phyloP scores from a whole-genome alignment of 2,797 vertebrate genomes.

The Acropternis orthonyx region DNA sequence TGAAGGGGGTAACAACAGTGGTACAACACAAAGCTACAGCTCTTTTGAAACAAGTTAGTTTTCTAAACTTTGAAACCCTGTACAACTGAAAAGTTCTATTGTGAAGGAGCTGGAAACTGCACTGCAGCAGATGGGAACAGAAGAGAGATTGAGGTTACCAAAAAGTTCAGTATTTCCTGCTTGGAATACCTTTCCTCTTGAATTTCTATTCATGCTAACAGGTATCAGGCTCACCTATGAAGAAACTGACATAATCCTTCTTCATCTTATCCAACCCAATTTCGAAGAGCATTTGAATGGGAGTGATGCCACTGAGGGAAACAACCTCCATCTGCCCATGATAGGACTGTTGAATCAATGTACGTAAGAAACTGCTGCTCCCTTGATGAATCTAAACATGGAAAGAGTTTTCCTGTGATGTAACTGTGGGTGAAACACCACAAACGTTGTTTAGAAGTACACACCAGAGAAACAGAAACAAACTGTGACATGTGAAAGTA shows the following conservation, averaged over 20 bases:
- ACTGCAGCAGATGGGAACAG: not conserved
- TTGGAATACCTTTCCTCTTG: not conserved
- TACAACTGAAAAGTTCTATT: not conserved
- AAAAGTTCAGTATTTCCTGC: not conserved
- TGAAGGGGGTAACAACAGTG: accelerated
- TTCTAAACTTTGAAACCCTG: not conserved
- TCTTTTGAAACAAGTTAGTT: not conserved
- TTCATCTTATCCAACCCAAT: constrained; percentile 95
- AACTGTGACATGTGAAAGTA: not conserved
- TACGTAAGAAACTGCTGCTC: constrained; percentile 89
- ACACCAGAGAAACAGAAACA: not conserved
- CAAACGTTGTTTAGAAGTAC: not conserved
- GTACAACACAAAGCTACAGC: not conserved
- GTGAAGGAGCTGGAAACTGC: not conserved
- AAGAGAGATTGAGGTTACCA: not conserved
- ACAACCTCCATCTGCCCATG: constrained; percentile 81
- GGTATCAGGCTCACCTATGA: constrained; percentile 81
- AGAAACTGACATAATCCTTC: constrained; percentile 95
- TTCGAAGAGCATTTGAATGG: constrained; percentile 91
- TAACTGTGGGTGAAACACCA: not conserved
- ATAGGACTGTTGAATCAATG: constrained; percentile 90
- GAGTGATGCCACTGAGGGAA: constrained; percentile 82
- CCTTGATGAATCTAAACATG: constrained; percentile 88
- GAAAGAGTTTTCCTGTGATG: not conserved
- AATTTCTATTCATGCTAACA: not conserved